These are phyloP conservation scores for Gerris buenoi DNA, from an alignment of 1,140 invertebrate species.

Conservation along the genomic window DNA sequence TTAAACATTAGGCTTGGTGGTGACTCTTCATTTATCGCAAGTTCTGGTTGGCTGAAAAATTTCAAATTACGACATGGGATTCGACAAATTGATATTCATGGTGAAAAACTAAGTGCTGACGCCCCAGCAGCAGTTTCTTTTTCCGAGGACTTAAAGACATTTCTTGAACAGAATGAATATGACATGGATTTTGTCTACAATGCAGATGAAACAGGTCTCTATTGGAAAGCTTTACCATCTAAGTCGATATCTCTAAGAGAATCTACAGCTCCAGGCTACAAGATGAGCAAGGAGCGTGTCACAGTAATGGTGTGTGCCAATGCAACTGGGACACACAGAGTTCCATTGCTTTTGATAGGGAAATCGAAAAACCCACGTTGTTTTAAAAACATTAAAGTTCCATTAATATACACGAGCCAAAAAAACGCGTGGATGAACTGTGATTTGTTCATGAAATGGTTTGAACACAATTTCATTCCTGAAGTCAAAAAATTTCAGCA, in stretches of 20 bases:
- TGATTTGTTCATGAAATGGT: conserved; percentile 17
- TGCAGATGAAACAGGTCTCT: conserved; percentile 29
- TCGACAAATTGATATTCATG: too few species aligned
- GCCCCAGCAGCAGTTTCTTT: too few species aligned
- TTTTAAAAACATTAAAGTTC: conserved; percentile 18
- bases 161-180: conserved; percentile 8
- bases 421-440: conserved; percentile 18
- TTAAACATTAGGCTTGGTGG: too few species aligned
- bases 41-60: too few species aligned
- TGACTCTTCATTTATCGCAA: too few species aligned
- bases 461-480: too few species aligned
- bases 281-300: conserved; percentile 28
- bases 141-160: too few species aligned
- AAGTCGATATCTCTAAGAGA: conserved; percentile 26
- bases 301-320: conserved; percentile 29
- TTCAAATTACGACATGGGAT: too few species aligned
- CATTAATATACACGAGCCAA: conserved; percentile 21
- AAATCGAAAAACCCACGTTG: conserved; percentile 21
- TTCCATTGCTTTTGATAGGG: conserved; percentile 26
- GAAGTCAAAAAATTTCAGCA: too few species aligned
- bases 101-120: too few species aligned
- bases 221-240: conserved; percentile 29
- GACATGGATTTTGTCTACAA: conserved; percentile 26
- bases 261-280: conserved; percentile 25
- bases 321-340: conserved; percentile 25